Evolutionary conservation across 1,140 invertebrate species (phyloP).

Genomic region (Paraescarpia echinospica): DNA sequence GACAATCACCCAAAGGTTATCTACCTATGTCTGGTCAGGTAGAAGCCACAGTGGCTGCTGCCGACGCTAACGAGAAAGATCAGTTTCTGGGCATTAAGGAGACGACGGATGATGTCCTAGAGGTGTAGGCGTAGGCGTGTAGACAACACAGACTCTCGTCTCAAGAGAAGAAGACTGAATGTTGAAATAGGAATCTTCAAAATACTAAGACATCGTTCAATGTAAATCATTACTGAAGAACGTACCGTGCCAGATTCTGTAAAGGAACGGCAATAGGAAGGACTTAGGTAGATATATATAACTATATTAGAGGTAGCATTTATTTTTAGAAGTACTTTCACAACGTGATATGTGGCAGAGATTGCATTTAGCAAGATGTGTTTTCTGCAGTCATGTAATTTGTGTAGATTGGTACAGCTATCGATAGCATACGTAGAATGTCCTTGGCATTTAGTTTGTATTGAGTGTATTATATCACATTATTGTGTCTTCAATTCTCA

Average conservation of each 20-base stretch:
- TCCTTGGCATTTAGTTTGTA: too few species aligned
- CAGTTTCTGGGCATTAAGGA: neutral
- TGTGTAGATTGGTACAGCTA: neutral
- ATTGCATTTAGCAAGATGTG: neutral
- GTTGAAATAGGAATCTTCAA: neutral
- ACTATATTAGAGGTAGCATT: neutral
- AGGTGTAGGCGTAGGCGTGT: neutral
- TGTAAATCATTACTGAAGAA: neutral
- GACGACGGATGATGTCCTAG: neutral
- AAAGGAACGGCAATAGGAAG: too few species aligned
- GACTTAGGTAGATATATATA: neutral
- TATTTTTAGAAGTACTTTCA: neutral
- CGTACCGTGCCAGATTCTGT: neutral
- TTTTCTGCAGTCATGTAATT: neutral
- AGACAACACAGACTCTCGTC: neutral
- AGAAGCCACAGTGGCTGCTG: neutral
- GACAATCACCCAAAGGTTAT: neutral
- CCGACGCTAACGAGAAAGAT: neutral
- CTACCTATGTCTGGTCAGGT: neutral
- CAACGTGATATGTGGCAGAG: neutral
- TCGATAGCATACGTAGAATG: too few species aligned
- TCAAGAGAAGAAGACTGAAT: neutral
- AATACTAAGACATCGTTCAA: neutral
- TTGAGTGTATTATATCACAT: too few species aligned
- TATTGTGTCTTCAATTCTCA: too few species aligned